Evolutionary conservation across 2,888 invertebrate genomes (phyloP).

Genomic region (Flexamia atlantica): DNA sequence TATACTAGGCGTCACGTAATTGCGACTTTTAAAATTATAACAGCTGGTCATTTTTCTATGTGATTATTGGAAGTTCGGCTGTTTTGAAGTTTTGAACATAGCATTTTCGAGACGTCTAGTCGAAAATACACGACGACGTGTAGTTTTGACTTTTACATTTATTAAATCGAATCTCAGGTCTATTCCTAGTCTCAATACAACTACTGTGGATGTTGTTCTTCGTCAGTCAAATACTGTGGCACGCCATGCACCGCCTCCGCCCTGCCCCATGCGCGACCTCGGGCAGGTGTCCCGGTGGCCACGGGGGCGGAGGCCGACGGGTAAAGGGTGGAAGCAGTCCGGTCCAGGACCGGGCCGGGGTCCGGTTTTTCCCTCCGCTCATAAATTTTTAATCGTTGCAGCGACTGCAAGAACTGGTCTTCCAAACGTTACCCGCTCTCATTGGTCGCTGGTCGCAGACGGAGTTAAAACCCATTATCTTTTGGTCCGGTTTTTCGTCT

Average conservation of each 20-base stretch:
- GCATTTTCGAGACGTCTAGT: too few relatives aligned
- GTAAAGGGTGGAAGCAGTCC: constrained; percentile 45
- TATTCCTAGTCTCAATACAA: too few relatives aligned
- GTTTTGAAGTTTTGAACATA: too few relatives aligned
- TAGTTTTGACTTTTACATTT: too few relatives aligned
- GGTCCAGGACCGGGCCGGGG: neutral
- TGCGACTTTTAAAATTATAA: too few relatives aligned
- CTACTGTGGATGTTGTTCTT: too few relatives aligned
- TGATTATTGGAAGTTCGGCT: too few relatives aligned
- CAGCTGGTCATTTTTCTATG: too few relatives aligned
- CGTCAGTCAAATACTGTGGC: too few relatives aligned
- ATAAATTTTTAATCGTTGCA: constrained; percentile 44
- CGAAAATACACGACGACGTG: too few relatives aligned
- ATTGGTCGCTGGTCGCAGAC: neutral
- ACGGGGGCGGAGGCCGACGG: constrained; percentile 37
- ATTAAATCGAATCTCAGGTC: too few relatives aligned
- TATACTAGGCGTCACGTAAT: too few relatives aligned
- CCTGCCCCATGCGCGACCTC: neutral
- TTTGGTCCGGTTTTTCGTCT: neutral
- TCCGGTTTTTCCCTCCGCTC: constrained; percentile 45
- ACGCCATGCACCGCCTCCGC: neutral
- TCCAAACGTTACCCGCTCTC: constrained; percentile 11
- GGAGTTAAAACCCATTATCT: neutral
- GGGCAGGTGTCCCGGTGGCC: neutral
- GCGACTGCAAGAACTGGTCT: constrained; percentile 39